phyloP scores from a whole-genome alignment of 1,140 invertebrate species.

The Ctenoplectra terminalis region DNA sequence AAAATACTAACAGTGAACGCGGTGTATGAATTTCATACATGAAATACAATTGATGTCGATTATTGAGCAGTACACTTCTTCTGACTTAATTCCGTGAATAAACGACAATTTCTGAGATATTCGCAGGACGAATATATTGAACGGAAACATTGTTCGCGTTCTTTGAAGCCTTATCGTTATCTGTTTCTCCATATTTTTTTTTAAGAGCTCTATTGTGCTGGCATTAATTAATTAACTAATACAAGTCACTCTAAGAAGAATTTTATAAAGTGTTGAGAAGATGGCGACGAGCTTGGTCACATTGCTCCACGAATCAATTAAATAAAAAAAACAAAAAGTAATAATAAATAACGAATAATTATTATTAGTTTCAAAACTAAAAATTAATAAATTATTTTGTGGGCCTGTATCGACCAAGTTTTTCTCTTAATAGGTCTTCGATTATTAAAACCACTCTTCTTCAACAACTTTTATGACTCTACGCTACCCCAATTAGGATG shows the following conservation, averaged over 20 bases:
- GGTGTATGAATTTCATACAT: background rate
- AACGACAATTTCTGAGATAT: slow-evolving; percentile 9
- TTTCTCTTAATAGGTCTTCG: too few species aligned
- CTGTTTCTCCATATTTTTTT: background rate
- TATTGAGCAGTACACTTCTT: background rate
- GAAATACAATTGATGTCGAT: background rate
- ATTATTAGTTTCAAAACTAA: background rate
- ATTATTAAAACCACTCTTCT: too few species aligned
- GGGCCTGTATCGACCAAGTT: background rate
- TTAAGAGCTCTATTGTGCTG: background rate
- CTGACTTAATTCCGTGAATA: too few species aligned
- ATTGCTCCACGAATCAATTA: background rate
- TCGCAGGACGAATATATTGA: slow-evolving; percentile 31
- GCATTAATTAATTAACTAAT: background rate
- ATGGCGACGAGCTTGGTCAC: background rate
- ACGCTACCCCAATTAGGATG: too few species aligned
- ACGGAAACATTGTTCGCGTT: background rate
- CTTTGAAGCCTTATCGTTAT: background rate
- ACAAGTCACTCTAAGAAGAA: background rate
- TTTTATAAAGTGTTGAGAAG: background rate
- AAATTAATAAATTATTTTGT: background rate
- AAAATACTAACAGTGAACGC: too few species aligned
- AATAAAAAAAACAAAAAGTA: too few species aligned
- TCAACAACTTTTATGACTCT: too few species aligned
- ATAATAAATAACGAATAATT: background rate